Evolutionary conservation across 2,797 vertebrate species (phyloP).

Genomic region (Petrocephalus schoutedeni): DNA sequence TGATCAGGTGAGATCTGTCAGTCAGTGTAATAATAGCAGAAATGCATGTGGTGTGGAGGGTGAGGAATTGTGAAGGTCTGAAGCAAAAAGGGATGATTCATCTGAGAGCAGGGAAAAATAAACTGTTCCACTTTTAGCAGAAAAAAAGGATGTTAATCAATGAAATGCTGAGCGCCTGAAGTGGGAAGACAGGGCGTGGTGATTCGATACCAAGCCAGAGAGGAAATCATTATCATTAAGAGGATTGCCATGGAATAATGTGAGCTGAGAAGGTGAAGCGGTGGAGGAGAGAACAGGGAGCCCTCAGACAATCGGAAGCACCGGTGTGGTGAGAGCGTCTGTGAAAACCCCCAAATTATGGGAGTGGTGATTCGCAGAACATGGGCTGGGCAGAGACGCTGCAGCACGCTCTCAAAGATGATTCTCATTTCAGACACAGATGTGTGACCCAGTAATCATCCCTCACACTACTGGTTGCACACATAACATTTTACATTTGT

Average conservation of each 20-base stretch:
- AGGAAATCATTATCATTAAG: constrained; percentile 22
- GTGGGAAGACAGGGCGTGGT: not conserved
- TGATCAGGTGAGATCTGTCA: constrained; percentile 53
- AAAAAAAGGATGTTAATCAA: constrained; percentile 32
- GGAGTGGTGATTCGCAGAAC: not conserved
- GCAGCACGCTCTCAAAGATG: not conserved
- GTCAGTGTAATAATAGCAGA: constrained; percentile 40
- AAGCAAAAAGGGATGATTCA: not conserved
- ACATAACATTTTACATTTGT: not conserved
- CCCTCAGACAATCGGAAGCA: not conserved
- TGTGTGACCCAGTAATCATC: no score
- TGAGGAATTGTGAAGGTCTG: not conserved
- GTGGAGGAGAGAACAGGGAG: not conserved
- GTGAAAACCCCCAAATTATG: not conserved
- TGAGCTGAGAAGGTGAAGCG: not conserved
- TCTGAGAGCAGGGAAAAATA: constrained; percentile 16
- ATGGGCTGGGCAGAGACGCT: not conserved
- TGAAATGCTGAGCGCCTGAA: constrained; percentile 28
- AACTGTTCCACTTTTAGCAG: constrained; percentile 21
- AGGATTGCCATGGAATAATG: constrained; percentile 13
- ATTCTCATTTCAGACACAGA: not conserved
- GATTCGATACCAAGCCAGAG: not conserved
- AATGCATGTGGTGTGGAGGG: constrained; percentile 20
- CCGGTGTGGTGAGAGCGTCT: not conserved
- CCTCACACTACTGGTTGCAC: not conserved